Evolutionary conservation across 1,140 invertebrate species (phyloP).

Genomic region (Leptestheria dahalacensis): DNA sequence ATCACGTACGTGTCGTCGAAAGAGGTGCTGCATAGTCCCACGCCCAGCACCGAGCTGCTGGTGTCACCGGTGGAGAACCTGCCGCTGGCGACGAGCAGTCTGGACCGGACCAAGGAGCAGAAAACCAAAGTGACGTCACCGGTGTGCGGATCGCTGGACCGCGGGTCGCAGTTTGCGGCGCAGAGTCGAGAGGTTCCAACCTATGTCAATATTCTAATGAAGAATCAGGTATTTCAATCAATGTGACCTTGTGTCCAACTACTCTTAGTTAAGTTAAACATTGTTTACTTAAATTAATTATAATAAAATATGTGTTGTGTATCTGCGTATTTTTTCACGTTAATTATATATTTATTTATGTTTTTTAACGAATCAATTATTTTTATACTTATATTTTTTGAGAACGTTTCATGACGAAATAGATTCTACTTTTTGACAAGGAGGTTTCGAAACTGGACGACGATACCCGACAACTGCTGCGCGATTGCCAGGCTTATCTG

Average conservation of each 20-base stretch:
- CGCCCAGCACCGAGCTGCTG: not conserved
- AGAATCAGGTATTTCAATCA: not conserved
- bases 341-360: no score
- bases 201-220: constrained; percentile 4
- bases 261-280: no score
- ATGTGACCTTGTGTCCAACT: no score
- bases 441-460: constrained; percentile 6
- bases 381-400: not conserved
- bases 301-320: no score
- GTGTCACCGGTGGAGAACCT: not conserved
- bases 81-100: constrained; percentile 4
- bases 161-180: not conserved
- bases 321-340: no score
- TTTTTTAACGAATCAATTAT: no score
- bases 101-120: constrained; percentile 11
- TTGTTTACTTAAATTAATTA: no score
- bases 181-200: not conserved
- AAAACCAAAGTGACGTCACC: constrained; percentile 1
- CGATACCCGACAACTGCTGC: constrained; percentile 11
- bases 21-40: not conserved
- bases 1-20: constrained; percentile 6
- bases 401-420: not conserved
- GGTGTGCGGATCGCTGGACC: constrained; percentile 10
- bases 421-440: not conserved
- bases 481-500: constrained; percentile 12